Conservation (phyloP, 1,140 invertebrate genomes). For the Rhagoletis zephyria region DNA sequence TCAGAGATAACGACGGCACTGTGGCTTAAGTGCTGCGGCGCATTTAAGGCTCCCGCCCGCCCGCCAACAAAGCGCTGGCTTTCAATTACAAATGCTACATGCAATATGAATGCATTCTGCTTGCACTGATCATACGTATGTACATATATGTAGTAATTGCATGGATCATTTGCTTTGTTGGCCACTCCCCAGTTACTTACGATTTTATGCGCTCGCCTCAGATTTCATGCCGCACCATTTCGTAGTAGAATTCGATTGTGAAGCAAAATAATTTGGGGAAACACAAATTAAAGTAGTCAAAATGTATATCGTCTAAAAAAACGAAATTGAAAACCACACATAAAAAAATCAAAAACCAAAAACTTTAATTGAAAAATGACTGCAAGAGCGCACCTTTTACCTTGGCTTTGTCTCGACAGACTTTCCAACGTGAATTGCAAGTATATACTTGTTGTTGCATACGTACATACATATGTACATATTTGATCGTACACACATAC, state of each 20-base stretch:
- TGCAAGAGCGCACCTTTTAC: not conserved
- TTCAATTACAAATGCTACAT: not conserved
- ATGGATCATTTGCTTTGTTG: not conserved
- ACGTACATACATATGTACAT: not conserved
- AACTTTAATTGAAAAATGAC: not conserved
- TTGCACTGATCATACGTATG: not conserved
- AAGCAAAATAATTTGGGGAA: not conserved
- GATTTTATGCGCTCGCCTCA: slow-evolving; percentile 25
- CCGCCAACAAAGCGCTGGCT: not conserved
- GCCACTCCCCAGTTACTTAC: slow-evolving; percentile 30
- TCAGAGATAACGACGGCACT: not conserved
- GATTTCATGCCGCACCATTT: not conserved
- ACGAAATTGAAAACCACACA: not conserved
- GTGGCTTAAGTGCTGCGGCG: not conserved
- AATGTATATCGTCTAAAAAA: not conserved
- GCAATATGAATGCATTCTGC: not conserved
- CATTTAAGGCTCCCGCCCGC: not conserved
- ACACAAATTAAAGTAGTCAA: not conserved
- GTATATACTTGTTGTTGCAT: not conserved
- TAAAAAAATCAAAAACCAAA: not conserved
- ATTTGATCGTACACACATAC: not conserved
- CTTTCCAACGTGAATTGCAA: not conserved
- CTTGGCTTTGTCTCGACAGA: slow-evolving; percentile 20
- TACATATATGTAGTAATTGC: too few relatives aligned
- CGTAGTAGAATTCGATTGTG: not conserved